Evolutionary conservation across 2,888 invertebrate genomes (phyloP), one percentile per base, ranked within the genome.

Genomic region (Yponomeuta evonymella): DNA sequence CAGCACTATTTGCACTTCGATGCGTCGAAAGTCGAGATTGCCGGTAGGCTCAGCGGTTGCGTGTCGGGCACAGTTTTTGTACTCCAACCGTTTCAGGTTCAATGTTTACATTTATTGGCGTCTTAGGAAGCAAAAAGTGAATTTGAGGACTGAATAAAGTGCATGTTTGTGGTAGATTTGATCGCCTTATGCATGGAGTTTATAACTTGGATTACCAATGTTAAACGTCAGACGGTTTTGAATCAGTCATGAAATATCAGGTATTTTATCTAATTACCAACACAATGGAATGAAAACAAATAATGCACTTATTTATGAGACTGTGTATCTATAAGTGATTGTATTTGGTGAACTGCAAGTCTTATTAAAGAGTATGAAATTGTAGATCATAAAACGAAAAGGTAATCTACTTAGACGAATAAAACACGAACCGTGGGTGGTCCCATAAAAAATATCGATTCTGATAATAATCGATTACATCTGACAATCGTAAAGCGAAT

Each of bases 401-500:
- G 15, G 51, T 58, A 58, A 58, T 58, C 12, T 58, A 15, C 12
- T 58, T 15, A 58, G 51, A 15, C 43, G 12, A 58, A 58, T 58
- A 58, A 58, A 58, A 58, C 51, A 58, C 51, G 68, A 72, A 8
- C 72, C 30, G 30, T 74, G 74, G 76, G 76, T 76, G 76, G 76
- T 75, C 76, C 15, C 69, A 64, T 72, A 72, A 67, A 73, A 71
- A 69, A 75, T 58, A 58, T 74, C 72, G 74, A 75, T 73, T 74
- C 76, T 75, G 74, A 79, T 67, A 63, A 33, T 79, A 81, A 81
- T 80, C 78, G 78, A 79, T 80, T 78, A 77, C 73, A 74, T 74
- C 78, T 73, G 79, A 80, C 78, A 81, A 83, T 83, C 81, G 81
- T 77, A 77, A 79, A 76, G 78, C 80, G 80, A 81, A 81, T 81